Evolutionary conservation across 2,888 invertebrate genomes (phyloP).

Genomic region (Cosmopolites sordidus): DNA sequence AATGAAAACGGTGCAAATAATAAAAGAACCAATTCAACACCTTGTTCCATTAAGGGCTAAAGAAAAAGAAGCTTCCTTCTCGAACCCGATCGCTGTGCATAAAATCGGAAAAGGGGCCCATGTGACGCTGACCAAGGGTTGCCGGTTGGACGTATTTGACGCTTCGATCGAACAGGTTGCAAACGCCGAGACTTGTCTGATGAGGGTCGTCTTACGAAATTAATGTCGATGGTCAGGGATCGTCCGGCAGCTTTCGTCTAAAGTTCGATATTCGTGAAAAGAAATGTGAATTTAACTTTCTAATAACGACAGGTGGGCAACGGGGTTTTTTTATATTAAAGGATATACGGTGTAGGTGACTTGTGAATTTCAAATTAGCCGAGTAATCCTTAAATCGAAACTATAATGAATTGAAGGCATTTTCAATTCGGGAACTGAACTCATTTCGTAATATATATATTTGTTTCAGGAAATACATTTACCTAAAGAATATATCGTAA

Average conservation of each 20-base stretch:
- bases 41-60: too few species aligned
- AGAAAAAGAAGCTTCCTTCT: background rate
- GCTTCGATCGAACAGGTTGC: conserved; percentile 38
- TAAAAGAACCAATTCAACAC: too few species aligned
- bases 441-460: too few species aligned
- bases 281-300: conserved; percentile 2
- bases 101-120: conserved; percentile 29
- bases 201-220: conserved; percentile 44
- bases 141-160: conserved; percentile 3
- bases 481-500: too few species aligned
- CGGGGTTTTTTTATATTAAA: conserved; percentile 7
- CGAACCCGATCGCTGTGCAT: conserved; percentile 9
- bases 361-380: conserved; percentile 9
- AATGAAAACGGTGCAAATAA: too few species aligned
- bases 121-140: conserved; percentile 35
- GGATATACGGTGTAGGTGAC: conserved; percentile 19
- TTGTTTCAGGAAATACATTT: too few species aligned
- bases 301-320: conserved; percentile 2
- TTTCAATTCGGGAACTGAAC: too few species aligned
- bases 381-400: background rate
- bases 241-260: conserved; percentile 15
- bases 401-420: too few species aligned
- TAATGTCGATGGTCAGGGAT: conserved; percentile 39
- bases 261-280: background rate
- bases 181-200: conserved; percentile 42